Percentiles rank a stretch among this genome's conserved stretches.
These are phyloP conservation scores for Drosophila koepferae DNA, from an alignment of 2,888 invertebrate genomes.

Conservation along the genomic window DNA sequence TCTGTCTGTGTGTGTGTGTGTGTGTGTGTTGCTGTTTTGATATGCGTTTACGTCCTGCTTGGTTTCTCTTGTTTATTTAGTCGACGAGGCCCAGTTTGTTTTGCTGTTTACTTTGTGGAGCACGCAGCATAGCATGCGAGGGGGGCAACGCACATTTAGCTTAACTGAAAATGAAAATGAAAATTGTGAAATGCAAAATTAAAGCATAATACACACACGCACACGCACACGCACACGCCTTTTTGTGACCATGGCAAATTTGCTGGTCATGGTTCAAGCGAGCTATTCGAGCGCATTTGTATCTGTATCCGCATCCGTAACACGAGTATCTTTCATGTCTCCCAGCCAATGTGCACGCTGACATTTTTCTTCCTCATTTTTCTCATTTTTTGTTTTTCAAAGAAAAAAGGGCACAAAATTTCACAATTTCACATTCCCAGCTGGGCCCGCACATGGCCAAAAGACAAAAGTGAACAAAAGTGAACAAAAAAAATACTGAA, in stretches of 20 bases:
- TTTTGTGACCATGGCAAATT: slow-evolving; percentile 37
- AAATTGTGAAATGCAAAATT: slow-evolving; percentile 62
- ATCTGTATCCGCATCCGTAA: slow-evolving; percentile 28
- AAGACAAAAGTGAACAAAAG: not conserved
- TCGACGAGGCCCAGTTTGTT: slow-evolving; percentile 56
- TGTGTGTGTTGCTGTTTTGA: not conserved
- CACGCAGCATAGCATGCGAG: slow-evolving; percentile 6
- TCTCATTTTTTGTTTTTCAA: not conserved
- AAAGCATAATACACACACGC: slow-evolving; percentile 63
- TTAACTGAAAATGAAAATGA: slow-evolving; percentile 26
- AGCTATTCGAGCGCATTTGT: slow-evolving; percentile 38
- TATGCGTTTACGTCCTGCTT: slow-evolving; percentile 48
- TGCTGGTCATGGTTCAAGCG: slow-evolving; percentile 34
- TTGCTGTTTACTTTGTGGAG: slow-evolving; percentile 53
- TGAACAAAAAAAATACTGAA: not conserved
- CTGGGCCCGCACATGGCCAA: slow-evolving; percentile 15
- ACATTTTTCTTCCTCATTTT: slow-evolving; percentile 8
- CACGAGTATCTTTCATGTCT: slow-evolving; percentile 24
- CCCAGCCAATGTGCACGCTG: slow-evolving; percentile 24
- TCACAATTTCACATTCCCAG: slow-evolving; percentile 25
- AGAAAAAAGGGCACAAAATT: slow-evolving; percentile 25
- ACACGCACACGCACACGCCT: not conserved
- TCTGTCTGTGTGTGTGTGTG: not conserved
- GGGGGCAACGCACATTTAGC: slow-evolving; percentile 34
- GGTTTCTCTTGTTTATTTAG: slow-evolving; percentile 71